A percentile compares a stretch with the other conserved stretches of the same genome.
Conservation (phyloP, 53 echinoderm and acorn worm species). For the Holothuria leucospilota region DNA sequence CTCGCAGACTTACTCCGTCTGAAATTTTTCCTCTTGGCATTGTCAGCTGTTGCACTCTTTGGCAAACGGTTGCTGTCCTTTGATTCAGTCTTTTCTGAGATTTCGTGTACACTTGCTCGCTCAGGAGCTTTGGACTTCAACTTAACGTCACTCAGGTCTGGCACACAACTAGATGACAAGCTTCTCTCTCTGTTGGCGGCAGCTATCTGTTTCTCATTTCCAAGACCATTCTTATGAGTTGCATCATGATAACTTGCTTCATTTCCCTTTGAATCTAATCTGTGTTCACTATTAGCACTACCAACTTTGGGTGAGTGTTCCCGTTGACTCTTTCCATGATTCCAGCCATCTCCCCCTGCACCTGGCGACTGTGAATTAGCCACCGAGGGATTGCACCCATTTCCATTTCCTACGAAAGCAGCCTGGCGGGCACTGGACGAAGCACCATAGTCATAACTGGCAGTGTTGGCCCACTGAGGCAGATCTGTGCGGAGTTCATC, state of each 20-base stretch:
- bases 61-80: constrained; percentile 6
- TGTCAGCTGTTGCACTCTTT: constrained; percentile 11
- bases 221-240: background rate
- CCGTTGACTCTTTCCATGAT: background rate
- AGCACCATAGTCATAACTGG: constrained; percentile 54
- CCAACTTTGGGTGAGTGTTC: background rate
- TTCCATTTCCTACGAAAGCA: constrained; percentile 30
- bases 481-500: constrained; percentile 88
- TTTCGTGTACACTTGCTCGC: constrained; percentile 20
- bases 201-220: constrained; percentile 1
- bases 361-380: background rate
- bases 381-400: constrained; percentile 9
- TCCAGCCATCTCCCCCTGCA: background rate
- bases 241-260: too few relatives aligned
- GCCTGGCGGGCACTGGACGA: constrained; percentile 11
- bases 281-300: background rate
- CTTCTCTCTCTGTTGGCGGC: constrained; percentile 29
- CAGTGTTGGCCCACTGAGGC: constrained; percentile 95
- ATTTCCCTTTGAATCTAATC: background rate
- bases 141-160: background rate
- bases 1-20: constrained; percentile 38
- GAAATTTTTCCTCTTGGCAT: constrained; percentile 34
- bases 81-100: constrained; percentile 5
- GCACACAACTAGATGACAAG: constrained; percentile 33
- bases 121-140: constrained; percentile 23